Evolutionary conservation across 2,113 vertebrate genomes (phyloP), one percentile per base, ranked within the genome.

Genomic region (Scomber colias): DNA sequence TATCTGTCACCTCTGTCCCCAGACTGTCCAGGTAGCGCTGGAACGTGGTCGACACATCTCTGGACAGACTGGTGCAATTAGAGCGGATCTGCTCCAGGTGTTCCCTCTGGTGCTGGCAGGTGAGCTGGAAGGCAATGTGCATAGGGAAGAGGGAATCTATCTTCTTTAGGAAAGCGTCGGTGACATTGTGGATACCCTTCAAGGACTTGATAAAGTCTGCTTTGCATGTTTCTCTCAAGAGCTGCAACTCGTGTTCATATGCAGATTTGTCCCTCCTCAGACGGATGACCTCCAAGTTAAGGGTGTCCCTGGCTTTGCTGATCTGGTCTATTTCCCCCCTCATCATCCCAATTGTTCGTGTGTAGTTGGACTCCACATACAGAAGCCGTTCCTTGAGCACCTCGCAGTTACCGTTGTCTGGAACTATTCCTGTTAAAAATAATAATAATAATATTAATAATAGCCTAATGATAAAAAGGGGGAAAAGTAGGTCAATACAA

Each of bases 41-140:
- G 44, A 94, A 76, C 84, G 90, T 93, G 59, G 74, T 79, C 68
- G 92, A 91, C 21, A 96, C 92, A 2, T 94, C 90, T 12, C 75
- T 79, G 44, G 94, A 94, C 53, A 95, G 78, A 48, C 71, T 89
- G 83, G 92, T 90, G 87, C 95, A 91, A 53, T 91, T 94, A 56
- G 31, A 76, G 19, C 87, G 89, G 72, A 95, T 94, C 71, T 89
- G 63, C 35, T 91, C 89, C 50, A 92, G 68, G 74, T 93, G 82
- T 0, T 90, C 86, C 35, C 70, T 86, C 85, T 96, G 95, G 16
- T 93, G 95, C 0, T 54, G 1, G 24, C 94, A 96, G 57, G 87
- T 93, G 16, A 95, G 69, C 72, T 94, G 94, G 87, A 96, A 95
- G 60, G 89, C 51, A 5, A 86, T 54, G 85, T 93, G 72, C 4